Percentiles rank a stretch among this genome's conserved stretches.
These are phyloP conservation scores for Hypotaenidia okinawae DNA, from an alignment of 2,797 vertebrate genomes.

Conservation along the genomic window DNA sequence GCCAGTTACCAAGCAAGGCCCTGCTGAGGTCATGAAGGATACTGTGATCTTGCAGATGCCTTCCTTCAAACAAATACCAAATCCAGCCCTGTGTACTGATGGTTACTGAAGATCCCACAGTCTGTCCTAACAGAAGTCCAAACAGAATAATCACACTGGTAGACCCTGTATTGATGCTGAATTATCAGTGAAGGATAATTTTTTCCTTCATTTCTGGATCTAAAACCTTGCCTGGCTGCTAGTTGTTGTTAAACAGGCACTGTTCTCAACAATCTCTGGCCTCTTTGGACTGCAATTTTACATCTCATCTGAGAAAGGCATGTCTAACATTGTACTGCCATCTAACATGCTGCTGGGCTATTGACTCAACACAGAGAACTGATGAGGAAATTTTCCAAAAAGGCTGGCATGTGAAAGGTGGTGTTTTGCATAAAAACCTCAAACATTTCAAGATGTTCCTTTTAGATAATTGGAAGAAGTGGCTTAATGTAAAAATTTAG, in stretches of 20 bases:
- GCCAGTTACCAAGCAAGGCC: not conserved
- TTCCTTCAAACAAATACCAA: not conserved
- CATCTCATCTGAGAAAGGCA: not conserved
- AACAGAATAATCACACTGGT: not conserved
- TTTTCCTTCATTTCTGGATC: not conserved
- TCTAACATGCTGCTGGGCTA: not conserved
- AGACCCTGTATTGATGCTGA: not conserved
- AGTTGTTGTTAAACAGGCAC: not conserved
- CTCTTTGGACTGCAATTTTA: not conserved
- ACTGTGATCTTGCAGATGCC: not conserved
- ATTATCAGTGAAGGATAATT: not conserved
- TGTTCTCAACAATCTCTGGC: not conserved
- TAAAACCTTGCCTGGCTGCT: not conserved
- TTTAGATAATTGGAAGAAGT: not conserved
- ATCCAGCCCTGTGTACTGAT: not conserved
- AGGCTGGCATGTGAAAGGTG: not conserved
- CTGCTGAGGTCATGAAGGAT: not conserved
- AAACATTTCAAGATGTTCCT: not conserved
- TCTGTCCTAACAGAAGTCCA: not conserved
- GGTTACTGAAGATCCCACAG: not conserved
- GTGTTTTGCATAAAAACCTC: not conserved
- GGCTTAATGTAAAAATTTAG: not conserved
- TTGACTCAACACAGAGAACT: not conserved
- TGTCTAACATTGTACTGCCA: not conserved
- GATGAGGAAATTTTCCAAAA: not conserved